Base-by-base conservation (phyloP, 2,113 vertebrate genomes). In the Coptodon bakossiorum region DNA sequence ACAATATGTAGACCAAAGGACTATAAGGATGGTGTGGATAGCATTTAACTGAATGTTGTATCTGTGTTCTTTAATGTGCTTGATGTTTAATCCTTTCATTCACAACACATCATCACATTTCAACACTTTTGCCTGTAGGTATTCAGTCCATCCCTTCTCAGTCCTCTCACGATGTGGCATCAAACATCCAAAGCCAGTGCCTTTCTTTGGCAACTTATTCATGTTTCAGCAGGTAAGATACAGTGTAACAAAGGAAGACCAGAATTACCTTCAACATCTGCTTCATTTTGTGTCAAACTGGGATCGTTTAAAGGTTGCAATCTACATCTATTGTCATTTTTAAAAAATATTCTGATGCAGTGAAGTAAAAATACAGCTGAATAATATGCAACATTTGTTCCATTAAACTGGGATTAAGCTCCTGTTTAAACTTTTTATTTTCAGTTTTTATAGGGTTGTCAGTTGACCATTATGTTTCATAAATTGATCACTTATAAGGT, bases 161-260 rank as follows among this genome's bases (percentile, higher is more conserved):
- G 93, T 94, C 38, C 95, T 99, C 80, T 94, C 97, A 84, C 91
- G 91, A 90, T 93, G 95, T 94, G 98, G 98, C 84, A 97, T 99
- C 93, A 94, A 87, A 53, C 97, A 99, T 79, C 99, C 98, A 68
- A 97, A 97, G 80, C 96, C 98, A 10, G 40, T 94, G 3, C 98
- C 98, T 29, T 98, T 99, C 80, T 96, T 97, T 59, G 98, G 98
- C 76, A 99, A 99, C 92, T 80, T 99, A 59, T 95, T 97, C 16
- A 94, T 98, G 88, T 98, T 99, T 95, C 92, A 12, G 13, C 91
- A 98, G 96, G 98, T 99, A 94, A 96, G 24, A 2, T 59, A 29
- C 56, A 57, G 0, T 16, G 3, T 16, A 57, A 29, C 13, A 29
- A 57, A 16, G 6, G 43, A 45, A 45, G 6, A 45, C 1, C 6